These are phyloP conservation scores for Bathynomus jamesi DNA, from an alignment of 1,140 invertebrate species.

Conservation along the genomic window DNA sequence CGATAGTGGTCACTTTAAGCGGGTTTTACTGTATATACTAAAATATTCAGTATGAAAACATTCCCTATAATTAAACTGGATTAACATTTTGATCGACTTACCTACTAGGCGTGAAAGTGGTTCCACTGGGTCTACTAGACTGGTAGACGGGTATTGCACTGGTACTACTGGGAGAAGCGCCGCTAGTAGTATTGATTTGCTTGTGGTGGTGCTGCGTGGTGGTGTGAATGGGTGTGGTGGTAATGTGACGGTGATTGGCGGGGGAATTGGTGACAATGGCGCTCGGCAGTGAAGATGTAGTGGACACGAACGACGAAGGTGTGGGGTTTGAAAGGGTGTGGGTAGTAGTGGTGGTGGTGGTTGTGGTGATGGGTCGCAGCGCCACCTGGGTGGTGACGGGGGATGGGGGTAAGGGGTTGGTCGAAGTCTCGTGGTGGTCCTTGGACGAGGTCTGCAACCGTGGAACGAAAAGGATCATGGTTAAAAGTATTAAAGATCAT, in stretches of 20 bases:
- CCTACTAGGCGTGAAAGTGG: not conserved
- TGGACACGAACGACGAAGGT: not conserved
- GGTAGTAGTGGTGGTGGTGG: not conserved
- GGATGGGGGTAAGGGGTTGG: not conserved
- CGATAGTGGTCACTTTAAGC: too few species aligned
- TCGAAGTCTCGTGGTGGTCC: too few species aligned
- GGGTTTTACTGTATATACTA: too few species aligned
- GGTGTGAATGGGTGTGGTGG: not conserved
- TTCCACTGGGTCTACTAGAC: not conserved
- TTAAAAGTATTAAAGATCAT: not conserved
- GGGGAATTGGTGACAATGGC: not conserved
- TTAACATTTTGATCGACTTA: too few species aligned
- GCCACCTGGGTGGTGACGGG: not conserved
- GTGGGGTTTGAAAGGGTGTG: not conserved
- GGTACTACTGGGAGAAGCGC: not conserved
- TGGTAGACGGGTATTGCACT: not conserved
- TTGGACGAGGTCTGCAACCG: not conserved
- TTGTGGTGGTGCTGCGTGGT: not conserved
- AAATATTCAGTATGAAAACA: too few species aligned
- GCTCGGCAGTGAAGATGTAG: not conserved
- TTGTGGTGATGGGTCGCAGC: not conserved
- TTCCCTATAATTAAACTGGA: too few species aligned
- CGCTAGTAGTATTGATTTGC: not conserved
- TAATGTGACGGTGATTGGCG: not conserved
- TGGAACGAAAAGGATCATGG: not conserved